A percentile compares a stretch with the other conserved stretches of the same genome.
Evolutionary conservation across 2,888 invertebrate genomes (phyloP).

Genomic region (Pammene fasciana): DNA sequence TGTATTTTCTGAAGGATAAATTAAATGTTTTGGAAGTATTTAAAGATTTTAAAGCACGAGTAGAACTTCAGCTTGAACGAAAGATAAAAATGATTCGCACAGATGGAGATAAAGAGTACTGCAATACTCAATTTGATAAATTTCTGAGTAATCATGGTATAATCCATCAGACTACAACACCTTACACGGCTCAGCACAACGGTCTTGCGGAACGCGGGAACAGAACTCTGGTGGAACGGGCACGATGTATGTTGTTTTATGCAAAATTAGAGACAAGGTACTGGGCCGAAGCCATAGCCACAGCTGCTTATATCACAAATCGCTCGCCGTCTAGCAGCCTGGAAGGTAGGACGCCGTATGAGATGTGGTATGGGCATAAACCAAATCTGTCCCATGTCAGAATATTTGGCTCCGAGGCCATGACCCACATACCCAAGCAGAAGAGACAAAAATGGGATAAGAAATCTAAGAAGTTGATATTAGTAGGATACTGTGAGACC

Average conservation of each 20-base stretch:
- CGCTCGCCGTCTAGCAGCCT: background rate
- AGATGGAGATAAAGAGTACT: background rate
- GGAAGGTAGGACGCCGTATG: constrained; percentile 7
- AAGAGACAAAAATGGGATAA: constrained; percentile 48
- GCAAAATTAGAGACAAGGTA: background rate
- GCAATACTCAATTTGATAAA: background rate
- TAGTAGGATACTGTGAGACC: constrained; percentile 50
- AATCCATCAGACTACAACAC: constrained; percentile 12
- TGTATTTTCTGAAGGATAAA: constrained; percentile 8
- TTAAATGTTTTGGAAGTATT: background rate
- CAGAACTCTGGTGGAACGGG: background rate
- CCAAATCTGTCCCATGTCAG: constrained; percentile 41
- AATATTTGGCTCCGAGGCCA: constrained; percentile 44
- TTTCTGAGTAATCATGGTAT: background rate
- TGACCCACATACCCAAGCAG: constrained; percentile 52
- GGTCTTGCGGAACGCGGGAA: background rate
- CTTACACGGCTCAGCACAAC: background rate
- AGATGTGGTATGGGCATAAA: constrained; percentile 40
- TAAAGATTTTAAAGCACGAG: constrained; percentile 2
- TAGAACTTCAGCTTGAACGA: background rate
- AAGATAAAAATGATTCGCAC: background rate
- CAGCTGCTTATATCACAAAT: constrained; percentile 11
- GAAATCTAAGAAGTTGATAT: constrained; percentile 47
- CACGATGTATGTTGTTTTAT: constrained; percentile 4
- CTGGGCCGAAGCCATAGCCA: constrained; percentile 14